Base-by-base conservation (phyloP, 2,113 vertebrate species). In the Chionis minor region DNA sequence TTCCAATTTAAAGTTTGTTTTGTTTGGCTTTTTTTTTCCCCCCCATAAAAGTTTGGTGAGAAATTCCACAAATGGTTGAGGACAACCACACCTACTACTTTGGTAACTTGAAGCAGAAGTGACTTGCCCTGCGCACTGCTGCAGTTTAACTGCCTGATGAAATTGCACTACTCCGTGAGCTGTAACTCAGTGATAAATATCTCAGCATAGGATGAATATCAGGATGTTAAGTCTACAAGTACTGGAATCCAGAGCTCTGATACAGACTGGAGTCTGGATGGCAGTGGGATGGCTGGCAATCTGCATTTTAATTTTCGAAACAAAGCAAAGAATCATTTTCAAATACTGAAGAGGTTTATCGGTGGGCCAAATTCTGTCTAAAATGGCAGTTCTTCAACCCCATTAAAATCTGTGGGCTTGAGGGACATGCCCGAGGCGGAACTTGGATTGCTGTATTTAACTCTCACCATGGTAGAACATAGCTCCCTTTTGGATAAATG, bases 41-140 rank as follows among this genome's bases (percentile, higher is more conserved):
- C 5, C 13, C 40, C 9, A 9, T 62, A 47, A 77, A 52, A 79
- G 78, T 89, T 96, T 87, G 83, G 66, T 92, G 89, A 91, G 92
- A 92, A 95, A 95, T 96, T 94, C 88, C 86, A 77, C 73, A 89
- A 65, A 65, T 65, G 74, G 42, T 80, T 92, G 91, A 97, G 91
- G 86, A 90, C 81, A 89, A 55, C 66, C 73, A 58, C 78, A 59
- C 84, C 66, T 94, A 26, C 47, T 87, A 4, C 70, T 87, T 42
- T 12, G 32, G 83, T 86, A 65, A 79, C 61, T 70, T 59, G 91
- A 77, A 79, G 77, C 59, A 94, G 61, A 81, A 89, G 51, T 77
- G 56, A 30, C 38, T 88, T 81, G n/a, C 79, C 32, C 49, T 45
- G 62, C 14, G 12, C 12, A 14, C 18, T 61, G n/a, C 38, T 51